These are phyloP conservation scores for Dolichotis patagonum DNA, from an alignment of 2,113 vertebrate genomes.

Conservation along the genomic window DNA sequence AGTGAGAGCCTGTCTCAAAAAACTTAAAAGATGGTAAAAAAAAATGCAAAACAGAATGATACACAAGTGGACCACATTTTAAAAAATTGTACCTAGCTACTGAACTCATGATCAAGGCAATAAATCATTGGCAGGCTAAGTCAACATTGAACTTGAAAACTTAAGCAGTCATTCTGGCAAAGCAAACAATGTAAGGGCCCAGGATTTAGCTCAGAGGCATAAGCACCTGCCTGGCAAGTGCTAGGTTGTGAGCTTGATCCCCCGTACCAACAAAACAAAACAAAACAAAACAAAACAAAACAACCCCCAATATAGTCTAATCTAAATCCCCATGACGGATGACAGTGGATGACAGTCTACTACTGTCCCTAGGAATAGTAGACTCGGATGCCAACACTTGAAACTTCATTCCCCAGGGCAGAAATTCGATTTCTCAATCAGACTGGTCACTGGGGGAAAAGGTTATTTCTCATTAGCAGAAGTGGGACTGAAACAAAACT, in stretches of 20 bases:
- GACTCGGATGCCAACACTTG: background rate
- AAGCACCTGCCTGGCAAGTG: no score
- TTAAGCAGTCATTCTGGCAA: background rate
- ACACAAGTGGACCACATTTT: background rate
- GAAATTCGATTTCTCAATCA: background rate
- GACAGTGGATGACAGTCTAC: background rate
- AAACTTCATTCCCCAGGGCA: background rate
- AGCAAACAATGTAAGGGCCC: no score
- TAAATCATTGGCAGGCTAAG: background rate
- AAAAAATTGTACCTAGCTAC: background rate
- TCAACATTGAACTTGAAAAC: background rate
- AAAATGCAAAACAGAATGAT: background rate
- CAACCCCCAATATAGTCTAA: background rate
- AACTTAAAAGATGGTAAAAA: background rate
- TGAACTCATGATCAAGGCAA: background rate
- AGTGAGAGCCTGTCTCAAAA: background rate
- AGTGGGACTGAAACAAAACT: background rate
- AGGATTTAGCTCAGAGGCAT: no score
- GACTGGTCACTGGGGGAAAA: background rate
- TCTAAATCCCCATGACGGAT: background rate
- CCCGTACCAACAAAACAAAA: no score
- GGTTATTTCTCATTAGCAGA: background rate
- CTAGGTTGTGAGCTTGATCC: no score
- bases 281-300: no score
- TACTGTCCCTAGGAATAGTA: background rate